Base-by-base conservation (phyloP, 2,888 invertebrate genomes). In the Pyrochroa serraticornis region DNA sequence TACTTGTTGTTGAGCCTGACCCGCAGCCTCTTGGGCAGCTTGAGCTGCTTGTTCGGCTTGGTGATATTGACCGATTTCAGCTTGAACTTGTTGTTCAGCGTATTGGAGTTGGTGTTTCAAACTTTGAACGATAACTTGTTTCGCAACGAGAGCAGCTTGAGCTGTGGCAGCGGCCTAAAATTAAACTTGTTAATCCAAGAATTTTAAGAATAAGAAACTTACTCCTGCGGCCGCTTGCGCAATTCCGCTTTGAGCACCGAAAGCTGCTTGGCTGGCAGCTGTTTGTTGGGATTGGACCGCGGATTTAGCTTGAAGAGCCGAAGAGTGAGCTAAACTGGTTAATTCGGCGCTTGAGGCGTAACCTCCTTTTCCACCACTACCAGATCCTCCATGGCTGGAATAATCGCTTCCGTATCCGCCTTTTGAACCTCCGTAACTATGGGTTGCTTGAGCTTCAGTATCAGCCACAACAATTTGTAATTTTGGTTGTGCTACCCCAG, bases 211-310 rank as follows among this genome's bases (percentile, higher is more conserved):
- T 33, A 47, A 37, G 43, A 3, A 37, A 54, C 64, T 70, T 64
- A 73, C 74, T 14, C 71, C 72, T 0, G 85, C 83, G 0, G 90
- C 90, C 0, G 87, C 85, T 71, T 89, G 89, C 0, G 90, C 90
- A 14, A 90, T 70, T 0, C 87, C 87, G 68, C 86, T 90, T 77
- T 89, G 88, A 0, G 89, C 89, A 2, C 87, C 85, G 70, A 87
- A 90, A 0, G 90, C 89, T 0, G 90, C 90, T 73, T 90, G 90
- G 53, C 86, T 86, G 0, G 86, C 90, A 0, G 90, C 90, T 0
- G 87, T 85, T 30, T 86, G 86, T 72, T 90, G 90, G 67, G 85
- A 88, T 2, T 80, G 80, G 6, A 84, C 82, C 6, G 89, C 89
- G 8, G 85, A 86, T 68, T 86, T 86, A 6, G 90, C 90, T 74